Evolutionary conservation across 92 coral and sea anemone genomes (phyloP), one percentile per base, ranked within the genome.

Genomic region (Pocillopora meandrina): DNA sequence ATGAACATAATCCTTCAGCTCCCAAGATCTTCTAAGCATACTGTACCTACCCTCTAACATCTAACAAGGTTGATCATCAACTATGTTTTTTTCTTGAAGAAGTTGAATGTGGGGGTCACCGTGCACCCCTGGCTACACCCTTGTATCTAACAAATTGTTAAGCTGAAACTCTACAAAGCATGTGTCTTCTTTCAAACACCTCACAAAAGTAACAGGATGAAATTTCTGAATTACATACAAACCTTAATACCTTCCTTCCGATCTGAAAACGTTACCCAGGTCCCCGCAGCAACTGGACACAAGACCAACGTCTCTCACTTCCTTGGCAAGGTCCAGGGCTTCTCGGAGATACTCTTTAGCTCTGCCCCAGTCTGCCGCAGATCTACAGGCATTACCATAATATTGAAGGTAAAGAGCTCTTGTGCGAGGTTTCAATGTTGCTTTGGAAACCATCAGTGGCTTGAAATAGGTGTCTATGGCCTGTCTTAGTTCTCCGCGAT

Each of bases 331-430:
- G 52, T 8, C 75, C 72, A 90, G 83, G 56, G 93, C 93, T 84
- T 90, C 87, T 5, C 74, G 86, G 21, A 90, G 91, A 64, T 79
- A 88, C 13, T 67, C 71, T 78, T 89, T 88, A 13, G 93, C 93
- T 75, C 49, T 62, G 23, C 93, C 93, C 91, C 93, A 90, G 86
- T 90, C 82, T 6, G 93, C 93, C 10, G 93, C 93, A 10, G 93
- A 90, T 21, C 93, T 73, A 56, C 91, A 78, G 14, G 91, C 92
- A 71, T 81, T 88, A 20, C 93, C 93, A 81, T 88, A 90, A 26
- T 88, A 84, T 57, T 88, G 87, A 62, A 90, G 83, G n/a, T 83
- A 90, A 66, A 90, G 71, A 5, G 84, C 80, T 55, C 26, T 65
- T 35, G 92, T 90, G 33, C 49, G 79, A 14, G 49, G 66, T 26